These are phyloP conservation scores for Catalaphyllia jardinei DNA, from an alignment of 64 coral and sea anemone species.

Conservation along the genomic window DNA sequence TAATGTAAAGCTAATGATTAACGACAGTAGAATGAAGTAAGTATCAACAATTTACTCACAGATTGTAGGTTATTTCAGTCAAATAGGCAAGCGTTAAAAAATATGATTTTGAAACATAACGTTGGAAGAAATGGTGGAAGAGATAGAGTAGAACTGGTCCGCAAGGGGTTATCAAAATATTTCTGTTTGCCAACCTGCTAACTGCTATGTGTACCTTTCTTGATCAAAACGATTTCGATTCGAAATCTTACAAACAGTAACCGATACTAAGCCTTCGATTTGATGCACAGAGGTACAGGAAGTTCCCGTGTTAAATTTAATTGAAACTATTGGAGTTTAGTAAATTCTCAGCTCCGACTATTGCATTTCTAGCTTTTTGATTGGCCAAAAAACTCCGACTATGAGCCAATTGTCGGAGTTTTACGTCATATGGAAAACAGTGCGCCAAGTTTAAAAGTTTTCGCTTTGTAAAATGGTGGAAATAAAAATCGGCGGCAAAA, in stretches of 20 bases:
- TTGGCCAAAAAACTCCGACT: too few species aligned
- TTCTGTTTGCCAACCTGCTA: slow-evolving; percentile 14
- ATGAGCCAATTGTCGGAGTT: too few species aligned
- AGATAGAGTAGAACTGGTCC: neutral
- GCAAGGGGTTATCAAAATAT: slow-evolving; percentile 38
- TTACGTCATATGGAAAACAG: too few species aligned
- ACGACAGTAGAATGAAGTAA: slow-evolving; percentile 22
- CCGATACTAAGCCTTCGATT: neutral
- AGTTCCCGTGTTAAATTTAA: neutral
- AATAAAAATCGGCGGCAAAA: too few species aligned
- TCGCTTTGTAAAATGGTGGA: too few species aligned
- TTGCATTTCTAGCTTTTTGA: too few species aligned
- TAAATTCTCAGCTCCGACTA: too few species aligned
- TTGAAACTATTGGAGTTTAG: neutral
- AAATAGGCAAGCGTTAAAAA: neutral
- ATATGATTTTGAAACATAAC: neutral
- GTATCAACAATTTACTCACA: neutral
- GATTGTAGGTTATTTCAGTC: neutral
- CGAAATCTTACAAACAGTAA: neutral
- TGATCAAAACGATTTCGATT: neutral
- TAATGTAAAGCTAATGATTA: neutral
- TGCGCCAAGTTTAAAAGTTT: too few species aligned
- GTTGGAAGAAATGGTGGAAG: neutral
- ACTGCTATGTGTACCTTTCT: neutral
- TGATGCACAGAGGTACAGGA: neutral